Evolutionary conservation across 2,888 invertebrate genomes (phyloP).

Genomic region (Dorcus hopei): DNA sequence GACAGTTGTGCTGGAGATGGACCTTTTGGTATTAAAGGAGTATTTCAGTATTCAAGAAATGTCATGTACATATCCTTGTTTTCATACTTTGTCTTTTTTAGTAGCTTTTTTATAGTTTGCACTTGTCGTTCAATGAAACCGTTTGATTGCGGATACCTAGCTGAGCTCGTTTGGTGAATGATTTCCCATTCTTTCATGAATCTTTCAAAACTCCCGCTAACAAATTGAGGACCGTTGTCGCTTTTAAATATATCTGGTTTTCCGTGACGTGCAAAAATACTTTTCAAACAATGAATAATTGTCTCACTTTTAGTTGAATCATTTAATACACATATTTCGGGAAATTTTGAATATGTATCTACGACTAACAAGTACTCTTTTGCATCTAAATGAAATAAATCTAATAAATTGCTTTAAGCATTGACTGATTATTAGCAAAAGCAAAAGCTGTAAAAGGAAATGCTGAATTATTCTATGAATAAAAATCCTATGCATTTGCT

Average conservation of each 20-base stretch:
- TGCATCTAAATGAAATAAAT: conserved; percentile 27
- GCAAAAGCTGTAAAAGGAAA: too few species aligned
- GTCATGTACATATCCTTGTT: too few species aligned
- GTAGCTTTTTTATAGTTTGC: conserved; percentile 26
- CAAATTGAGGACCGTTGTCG: conserved; percentile 28
- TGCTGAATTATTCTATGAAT: too few species aligned
- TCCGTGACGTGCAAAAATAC: conserved; percentile 26
- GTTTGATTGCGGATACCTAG: conserved; percentile 17
- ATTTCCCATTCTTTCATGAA: conserved; percentile 25
- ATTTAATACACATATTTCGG: conserved; percentile 24
- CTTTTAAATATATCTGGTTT: conserved; percentile 22
- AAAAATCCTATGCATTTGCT: too few species aligned
- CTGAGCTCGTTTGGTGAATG: conserved; percentile 11
- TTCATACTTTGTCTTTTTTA: conserved; percentile 19
- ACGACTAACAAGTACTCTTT: conserved; percentile 27
- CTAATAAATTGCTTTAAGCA: too few species aligned
- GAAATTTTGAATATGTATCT: conserved; percentile 29
- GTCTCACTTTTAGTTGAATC: conserved; percentile 19
- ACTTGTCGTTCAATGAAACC: conserved; percentile 26
- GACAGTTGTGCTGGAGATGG: too few species aligned
- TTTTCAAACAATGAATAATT: conserved; percentile 24
- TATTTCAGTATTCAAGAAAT: too few species aligned
- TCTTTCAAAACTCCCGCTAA: conserved; percentile 16
- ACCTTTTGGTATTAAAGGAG: too few species aligned
- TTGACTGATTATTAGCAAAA: too few species aligned